Conservation (phyloP, 2,797 vertebrate species). For the Cyprinodon diabolis region DNA sequence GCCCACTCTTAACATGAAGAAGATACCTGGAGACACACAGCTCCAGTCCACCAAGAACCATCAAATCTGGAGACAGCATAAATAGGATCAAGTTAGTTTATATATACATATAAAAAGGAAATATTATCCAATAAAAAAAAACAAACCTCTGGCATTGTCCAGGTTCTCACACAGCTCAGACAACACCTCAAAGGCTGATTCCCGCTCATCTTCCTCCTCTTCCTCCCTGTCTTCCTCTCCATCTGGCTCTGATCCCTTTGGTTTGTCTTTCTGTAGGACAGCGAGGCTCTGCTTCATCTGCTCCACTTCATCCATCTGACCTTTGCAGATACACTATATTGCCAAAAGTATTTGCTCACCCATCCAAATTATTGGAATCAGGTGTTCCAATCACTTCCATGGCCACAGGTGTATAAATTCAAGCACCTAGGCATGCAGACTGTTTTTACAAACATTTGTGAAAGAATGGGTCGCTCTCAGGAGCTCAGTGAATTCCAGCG, state of each 20-base stretch:
- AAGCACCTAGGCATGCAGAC: no score
- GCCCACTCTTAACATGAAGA: constrained; percentile 77
- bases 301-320: constrained; percentile 87
- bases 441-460: no score
- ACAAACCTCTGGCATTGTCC: constrained; percentile 82
- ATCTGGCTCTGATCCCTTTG: constrained; percentile 31
- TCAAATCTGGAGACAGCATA: constrained; percentile 81
- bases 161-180: constrained; percentile 86
- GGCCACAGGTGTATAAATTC: no score
- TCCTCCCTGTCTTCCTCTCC: constrained; percentile 66
- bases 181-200: constrained; percentile 83
- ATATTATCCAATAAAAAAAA: neutral
- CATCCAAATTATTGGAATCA: no score
- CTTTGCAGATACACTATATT: constrained; percentile 83
- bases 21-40: constrained; percentile 84
- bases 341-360: no score
- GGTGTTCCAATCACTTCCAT: no score
- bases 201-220: constrained; percentile 69
- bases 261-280: constrained; percentile 62
- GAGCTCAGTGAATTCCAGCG: no score
- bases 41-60: constrained; percentile 89
- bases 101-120: neutral
- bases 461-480: no score
- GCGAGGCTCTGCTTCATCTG: constrained; percentile 88
- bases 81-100: neutral